A percentile compares a stretch with the other conserved stretches of the same genome.
These are phyloP conservation scores for Notothenia coriiceps DNA, from an alignment of 2,113 vertebrate genomes.

Conservation along the genomic window DNA sequence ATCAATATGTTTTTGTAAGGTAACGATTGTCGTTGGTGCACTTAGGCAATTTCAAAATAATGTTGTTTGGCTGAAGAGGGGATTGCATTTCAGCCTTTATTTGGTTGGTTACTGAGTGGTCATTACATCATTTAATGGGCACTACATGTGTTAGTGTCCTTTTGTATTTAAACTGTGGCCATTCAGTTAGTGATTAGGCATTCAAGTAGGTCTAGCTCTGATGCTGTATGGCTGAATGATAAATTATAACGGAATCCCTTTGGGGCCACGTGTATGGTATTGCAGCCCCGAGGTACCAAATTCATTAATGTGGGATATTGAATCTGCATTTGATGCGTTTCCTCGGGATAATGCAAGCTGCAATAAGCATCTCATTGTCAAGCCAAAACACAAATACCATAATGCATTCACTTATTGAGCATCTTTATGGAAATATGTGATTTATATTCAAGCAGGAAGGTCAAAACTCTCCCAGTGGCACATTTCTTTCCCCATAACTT, in stretches of 20 bases:
- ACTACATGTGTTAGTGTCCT: slow-evolving; percentile 44
- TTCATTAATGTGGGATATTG: slow-evolving; percentile 64
- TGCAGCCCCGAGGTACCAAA: slow-evolving; percentile 48
- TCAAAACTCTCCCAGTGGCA: slow-evolving; percentile 38
- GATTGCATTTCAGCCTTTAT: slow-evolving; percentile 12
- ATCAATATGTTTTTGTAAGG: slow-evolving; percentile 23
- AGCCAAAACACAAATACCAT: slow-evolving; percentile 49
- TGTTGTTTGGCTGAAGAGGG: not conserved
- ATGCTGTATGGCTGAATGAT: slow-evolving; percentile 50
- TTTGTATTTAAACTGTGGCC: slow-evolving; percentile 43
- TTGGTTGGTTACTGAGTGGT: slow-evolving; percentile 41
- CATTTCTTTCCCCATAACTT: slow-evolving; percentile 24
- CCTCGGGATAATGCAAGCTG: slow-evolving; percentile 41
- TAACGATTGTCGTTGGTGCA: not conserved
- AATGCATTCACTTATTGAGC: slow-evolving; percentile 52
- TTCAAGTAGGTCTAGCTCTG: slow-evolving; percentile 48
- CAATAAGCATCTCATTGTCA: slow-evolving; percentile 47
- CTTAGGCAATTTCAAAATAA: slow-evolving; percentile 1
- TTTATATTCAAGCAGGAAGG: slow-evolving; percentile 54
- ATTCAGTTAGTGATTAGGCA: slow-evolving; percentile 49
- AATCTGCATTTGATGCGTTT: slow-evolving; percentile 50
- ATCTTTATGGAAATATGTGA: slow-evolving; percentile 59
- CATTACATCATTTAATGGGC: slow-evolving; percentile 46
- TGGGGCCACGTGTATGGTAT: slow-evolving; percentile 39
- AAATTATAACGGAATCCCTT: slow-evolving; percentile 52